phyloP scores from a whole-genome alignment of 2,888 invertebrate genomes.

The Parnassius mnemosyne region DNA sequence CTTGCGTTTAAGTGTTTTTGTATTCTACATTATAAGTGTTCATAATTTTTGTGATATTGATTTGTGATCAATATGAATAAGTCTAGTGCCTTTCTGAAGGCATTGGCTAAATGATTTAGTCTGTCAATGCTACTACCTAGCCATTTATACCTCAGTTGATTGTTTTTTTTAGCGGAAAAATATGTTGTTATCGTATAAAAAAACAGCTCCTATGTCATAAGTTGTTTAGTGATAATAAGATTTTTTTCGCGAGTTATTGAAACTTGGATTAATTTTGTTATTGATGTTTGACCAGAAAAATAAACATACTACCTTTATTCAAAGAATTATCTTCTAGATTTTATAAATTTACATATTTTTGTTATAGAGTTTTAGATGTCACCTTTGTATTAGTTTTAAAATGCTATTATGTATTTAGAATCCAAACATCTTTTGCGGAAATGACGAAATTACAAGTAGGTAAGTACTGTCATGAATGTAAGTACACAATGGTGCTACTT shows the following conservation, averaged over 20 bases:
- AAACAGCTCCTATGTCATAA: neutral
- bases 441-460: too few species aligned
- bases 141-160: neutral
- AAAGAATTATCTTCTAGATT: too few species aligned
- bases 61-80: conserved; percentile 16
- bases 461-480: too few species aligned
- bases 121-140: neutral
- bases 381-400: too few species aligned
- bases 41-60: conserved; percentile 11
- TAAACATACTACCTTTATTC: too few species aligned
- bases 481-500: too few species aligned
- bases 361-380: too few species aligned
- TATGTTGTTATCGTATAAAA: neutral
- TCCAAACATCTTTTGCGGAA: too few species aligned
- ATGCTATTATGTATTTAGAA: too few species aligned
- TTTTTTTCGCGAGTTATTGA: neutral
- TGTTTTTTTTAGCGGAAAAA: neutral
- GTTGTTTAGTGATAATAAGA: neutral
- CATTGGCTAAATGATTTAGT: neutral
- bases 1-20: too few species aligned
- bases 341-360: too few species aligned
- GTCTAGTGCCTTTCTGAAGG: conserved; percentile 3
- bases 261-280: neutral
- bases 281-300: neutral
- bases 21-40: neutral